Percentiles rank a stretch among this genome's conserved stretches.
phyloP scores from a whole-genome alignment of 2,888 invertebrate genomes.

The Strigamia crassipes region DNA sequence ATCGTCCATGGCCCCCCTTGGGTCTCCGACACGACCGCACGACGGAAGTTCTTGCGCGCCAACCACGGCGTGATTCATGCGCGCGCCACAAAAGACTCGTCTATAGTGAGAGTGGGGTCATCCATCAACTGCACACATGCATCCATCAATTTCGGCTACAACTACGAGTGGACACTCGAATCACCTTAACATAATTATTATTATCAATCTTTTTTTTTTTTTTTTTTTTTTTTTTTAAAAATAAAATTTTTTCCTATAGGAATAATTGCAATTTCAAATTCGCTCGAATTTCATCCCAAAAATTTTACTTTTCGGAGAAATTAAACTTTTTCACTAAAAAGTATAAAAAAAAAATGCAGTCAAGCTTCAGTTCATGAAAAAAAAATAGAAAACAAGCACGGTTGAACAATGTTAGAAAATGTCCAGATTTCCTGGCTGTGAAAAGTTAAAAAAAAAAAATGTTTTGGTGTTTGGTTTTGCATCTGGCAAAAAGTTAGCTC shows the following conservation, averaged over 20 bases:
- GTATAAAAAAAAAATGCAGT: too few relatives aligned
- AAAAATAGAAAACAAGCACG: too few relatives aligned
- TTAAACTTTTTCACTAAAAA: too few relatives aligned
- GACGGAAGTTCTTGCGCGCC: conserved; percentile 27
- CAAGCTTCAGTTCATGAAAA: too few relatives aligned
- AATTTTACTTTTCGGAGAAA: too few relatives aligned
- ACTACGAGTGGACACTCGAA: neutral
- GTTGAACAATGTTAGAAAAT: too few relatives aligned
- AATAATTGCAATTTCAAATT: too few relatives aligned
- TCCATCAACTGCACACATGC: conserved; percentile 23
- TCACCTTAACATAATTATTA: neutral
- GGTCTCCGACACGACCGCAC: conserved; percentile 27
- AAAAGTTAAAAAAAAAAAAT: neutral
- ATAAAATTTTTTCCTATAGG: too few relatives aligned
- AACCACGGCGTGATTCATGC: conserved; percentile 23
- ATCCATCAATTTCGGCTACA: neutral
- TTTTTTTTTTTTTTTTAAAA: too few relatives aligned
- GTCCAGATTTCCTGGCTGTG: too few relatives aligned
- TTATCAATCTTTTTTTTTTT: too few relatives aligned
- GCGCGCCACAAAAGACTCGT: conserved; percentile 23
- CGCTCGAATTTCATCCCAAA: too few relatives aligned
- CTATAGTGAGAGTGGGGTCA: conserved; percentile 9
- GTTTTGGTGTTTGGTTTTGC: neutral
- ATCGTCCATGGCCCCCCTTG: conserved; percentile 11
- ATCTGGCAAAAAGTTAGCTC: neutral